phyloP scores from a whole-genome alignment of 2,113 vertebrate species.

The Camarhynchus parvulus region DNA sequence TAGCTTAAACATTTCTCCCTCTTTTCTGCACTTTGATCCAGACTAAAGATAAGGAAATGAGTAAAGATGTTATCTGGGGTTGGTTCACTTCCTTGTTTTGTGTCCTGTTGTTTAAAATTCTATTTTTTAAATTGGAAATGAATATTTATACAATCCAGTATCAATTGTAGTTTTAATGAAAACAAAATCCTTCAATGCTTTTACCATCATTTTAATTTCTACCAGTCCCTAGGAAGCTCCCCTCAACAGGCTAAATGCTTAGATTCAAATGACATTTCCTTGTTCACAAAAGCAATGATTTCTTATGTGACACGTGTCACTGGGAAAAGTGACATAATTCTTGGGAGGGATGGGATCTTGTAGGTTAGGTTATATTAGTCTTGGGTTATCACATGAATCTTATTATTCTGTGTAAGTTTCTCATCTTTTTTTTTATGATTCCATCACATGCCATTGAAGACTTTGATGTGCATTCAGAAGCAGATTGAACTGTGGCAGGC shows the following conservation, averaged over 20 bases:
- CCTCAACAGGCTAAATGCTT: neutral
- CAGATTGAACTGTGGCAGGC: neutral
- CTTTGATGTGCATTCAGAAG: neutral
- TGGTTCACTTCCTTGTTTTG: neutral
- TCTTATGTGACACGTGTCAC: neutral
- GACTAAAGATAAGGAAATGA: neutral
- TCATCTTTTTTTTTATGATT: conserved; percentile 2
- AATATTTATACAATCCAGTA: neutral
- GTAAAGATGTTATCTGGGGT: neutral
- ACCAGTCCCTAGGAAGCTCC: neutral
- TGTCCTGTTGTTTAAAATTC: neutral
- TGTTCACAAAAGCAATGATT: conserved; percentile 15
- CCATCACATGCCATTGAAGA: neutral
- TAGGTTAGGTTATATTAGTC: neutral
- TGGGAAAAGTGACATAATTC: neutral
- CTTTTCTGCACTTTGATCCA: neutral
- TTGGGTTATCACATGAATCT: neutral
- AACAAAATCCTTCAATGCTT: neutral
- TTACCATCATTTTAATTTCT: neutral
- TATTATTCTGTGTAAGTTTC: neutral
- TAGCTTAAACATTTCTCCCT: conserved; percentile 34
- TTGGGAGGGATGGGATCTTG: neutral
- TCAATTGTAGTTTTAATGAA: conserved; percentile 2
- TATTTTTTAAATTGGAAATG: neutral
- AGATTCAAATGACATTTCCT: conserved; percentile 10